Base-by-base conservation (phyloP, 2,797 vertebrate species). In the Halcyon badia region DNA sequence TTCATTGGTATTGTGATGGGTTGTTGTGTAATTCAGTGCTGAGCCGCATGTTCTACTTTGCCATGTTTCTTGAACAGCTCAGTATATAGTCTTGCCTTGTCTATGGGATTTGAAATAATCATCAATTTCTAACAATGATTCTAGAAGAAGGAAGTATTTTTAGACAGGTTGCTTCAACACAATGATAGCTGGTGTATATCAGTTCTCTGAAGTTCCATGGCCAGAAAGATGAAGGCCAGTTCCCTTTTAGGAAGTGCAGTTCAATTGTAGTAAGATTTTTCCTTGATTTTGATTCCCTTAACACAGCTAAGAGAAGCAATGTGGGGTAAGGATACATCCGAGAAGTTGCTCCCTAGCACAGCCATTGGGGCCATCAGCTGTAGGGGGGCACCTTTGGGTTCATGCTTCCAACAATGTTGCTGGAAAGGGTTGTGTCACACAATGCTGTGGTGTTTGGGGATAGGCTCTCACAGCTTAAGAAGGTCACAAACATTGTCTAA, bases 171-270 rank as follows among this genome's bases (percentile, higher is more conserved):
- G 54, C 54, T 75, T 87, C 80, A 44, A 42, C 28, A 64, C 14
- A 28, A 14, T 57, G 57, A 58, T 79, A 57, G 39, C 35, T 57
- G 33, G 25, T 60, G 33, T 83, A 4, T 46, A 52, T 75, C 41
- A 39, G 39, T 46, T 54, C 37, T 84, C 75, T 89, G 84, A 83
- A 92, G 84, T 77, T 79, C 66, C 70, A 30, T 18, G n/a, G 15
- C 51, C 58, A 69, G 48, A 56, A 64, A 48, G 9, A 8, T 24
- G 37, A 81, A 64, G 33, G 14, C 20, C 6, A 4, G 54, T 71
- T 87, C 33, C 20, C 13, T 52, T 44, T 41, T 19, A 22, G 33
- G 46, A 83, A 68, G 11, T 1, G 3, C 16, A 49, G 28, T 79
- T 90, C 44, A 69, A 6, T 41, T 75, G 10, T 30, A 37, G 25